A percentile compares a stretch with the other conserved stretches of the same genome.
These are phyloP conservation scores for Paralichthys olivaceus DNA, from an alignment of 2,113 vertebrate species.

Conservation along the genomic window DNA sequence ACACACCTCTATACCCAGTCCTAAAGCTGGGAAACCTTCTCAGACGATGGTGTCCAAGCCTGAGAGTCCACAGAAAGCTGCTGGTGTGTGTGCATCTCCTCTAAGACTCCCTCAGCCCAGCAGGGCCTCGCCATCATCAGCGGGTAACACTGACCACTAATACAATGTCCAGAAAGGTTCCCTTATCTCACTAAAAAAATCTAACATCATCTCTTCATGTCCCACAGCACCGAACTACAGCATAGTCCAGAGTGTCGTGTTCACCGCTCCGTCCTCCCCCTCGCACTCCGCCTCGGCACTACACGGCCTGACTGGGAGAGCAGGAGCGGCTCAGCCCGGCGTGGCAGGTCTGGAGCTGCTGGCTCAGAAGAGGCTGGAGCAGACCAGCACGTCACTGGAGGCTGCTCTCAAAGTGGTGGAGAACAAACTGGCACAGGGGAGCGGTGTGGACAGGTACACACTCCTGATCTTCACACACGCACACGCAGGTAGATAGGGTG, in stretches of 20 bases:
- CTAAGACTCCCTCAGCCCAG: constrained; percentile 6
- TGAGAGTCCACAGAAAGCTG: constrained; percentile 60
- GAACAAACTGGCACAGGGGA: constrained; percentile 81
- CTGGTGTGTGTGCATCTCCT: neutral
- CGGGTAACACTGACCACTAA: constrained; percentile 51
- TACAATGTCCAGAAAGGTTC: too few relatives aligned
- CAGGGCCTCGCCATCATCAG: neutral
- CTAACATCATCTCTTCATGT: neutral
- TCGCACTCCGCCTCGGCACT: constrained; percentile 31
- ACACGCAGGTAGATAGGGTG: neutral
- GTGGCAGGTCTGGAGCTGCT: constrained; percentile 52
- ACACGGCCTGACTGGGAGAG: constrained; percentile 37
- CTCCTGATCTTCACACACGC: too few relatives aligned
- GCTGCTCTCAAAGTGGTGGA: constrained; percentile 85
- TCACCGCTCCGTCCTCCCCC: constrained; percentile 58
- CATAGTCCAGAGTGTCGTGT: constrained; percentile 58
- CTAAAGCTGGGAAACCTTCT: constrained; percentile 14
- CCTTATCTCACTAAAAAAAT: neutral
- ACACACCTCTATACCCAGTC: constrained; percentile 14
- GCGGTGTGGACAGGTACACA: constrained; percentile 77
- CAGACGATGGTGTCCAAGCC: constrained; percentile 46
- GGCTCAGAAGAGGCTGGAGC: constrained; percentile 86
- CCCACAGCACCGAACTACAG: constrained; percentile 40
- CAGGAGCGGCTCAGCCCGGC: constrained; percentile 18
- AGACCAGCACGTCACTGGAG: constrained; percentile 87